Conservation (phyloP, 2,113 vertebrate species). For the Edolisoma coerulescens region DNA sequence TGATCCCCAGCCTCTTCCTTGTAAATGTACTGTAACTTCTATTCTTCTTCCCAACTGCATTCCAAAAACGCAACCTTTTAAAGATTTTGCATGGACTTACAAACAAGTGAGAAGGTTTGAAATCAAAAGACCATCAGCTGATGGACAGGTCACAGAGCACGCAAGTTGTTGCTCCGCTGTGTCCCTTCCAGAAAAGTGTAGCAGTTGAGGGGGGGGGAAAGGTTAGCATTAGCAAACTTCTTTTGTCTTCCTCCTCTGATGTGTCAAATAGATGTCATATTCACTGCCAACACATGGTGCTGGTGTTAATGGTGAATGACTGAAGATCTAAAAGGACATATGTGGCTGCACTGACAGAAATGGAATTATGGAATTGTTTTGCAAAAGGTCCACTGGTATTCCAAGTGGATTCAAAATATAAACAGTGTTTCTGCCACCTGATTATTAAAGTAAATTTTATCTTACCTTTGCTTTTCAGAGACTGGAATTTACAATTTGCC, state of each 20-base stretch:
- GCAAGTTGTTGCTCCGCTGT: background rate
- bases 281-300: background rate
- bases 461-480: background rate
- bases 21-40: background rate
- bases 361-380: background rate
- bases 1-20: background rate
- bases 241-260: background rate
- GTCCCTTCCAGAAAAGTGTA: background rate
- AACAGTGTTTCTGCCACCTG: background rate
- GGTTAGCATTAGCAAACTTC: background rate
- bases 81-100: background rate
- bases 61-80: background rate
- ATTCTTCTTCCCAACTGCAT: background rate
- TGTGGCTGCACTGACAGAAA: background rate
- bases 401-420: background rate
- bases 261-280: accelerated
- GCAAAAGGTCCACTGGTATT: background rate
- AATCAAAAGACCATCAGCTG: background rate
- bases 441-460: background rate
- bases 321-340: background rate
- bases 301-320: background rate
- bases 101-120: background rate
- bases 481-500: background rate
- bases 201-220: background rate
- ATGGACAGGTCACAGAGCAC: background rate